A percentile compares a stretch with the other conserved stretches of the same genome.
Conservation (phyloP, 2,113 vertebrate genomes). For the Psittacula cyanocephala region DNA sequence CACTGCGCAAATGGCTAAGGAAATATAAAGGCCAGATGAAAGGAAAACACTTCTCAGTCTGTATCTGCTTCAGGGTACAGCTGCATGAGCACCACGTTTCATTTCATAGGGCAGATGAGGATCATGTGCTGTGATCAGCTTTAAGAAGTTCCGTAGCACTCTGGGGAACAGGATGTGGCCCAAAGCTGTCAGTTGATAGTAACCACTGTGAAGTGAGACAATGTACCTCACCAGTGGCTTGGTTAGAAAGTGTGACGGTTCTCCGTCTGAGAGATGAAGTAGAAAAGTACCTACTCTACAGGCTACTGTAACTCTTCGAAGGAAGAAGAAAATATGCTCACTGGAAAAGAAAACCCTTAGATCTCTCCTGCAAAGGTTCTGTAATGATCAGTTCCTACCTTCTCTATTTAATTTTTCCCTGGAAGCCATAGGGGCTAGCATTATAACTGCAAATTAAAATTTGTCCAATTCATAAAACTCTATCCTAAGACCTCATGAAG, state of each 20-base stretch:
- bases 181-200: not conserved
- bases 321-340: not conserved
- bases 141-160: not conserved
- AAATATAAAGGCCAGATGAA: not conserved
- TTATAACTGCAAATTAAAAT: not conserved
- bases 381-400: not conserved
- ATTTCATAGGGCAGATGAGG: not conserved
- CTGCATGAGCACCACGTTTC: not conserved
- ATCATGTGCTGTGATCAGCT: not conserved
- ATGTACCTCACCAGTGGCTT: not conserved
- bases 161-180: conserved; percentile 46
- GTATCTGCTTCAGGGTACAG: not conserved
- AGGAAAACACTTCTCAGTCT: not conserved
- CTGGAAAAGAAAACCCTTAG: not conserved
- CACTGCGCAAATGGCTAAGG: not conserved
- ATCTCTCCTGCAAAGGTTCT: not conserved
- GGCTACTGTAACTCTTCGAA: not conserved
- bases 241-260: conserved; percentile 41
- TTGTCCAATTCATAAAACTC: not conserved
- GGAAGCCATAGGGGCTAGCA: not conserved
- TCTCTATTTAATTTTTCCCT: not conserved
- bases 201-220: not conserved
- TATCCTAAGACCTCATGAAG: not conserved
- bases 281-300: not conserved
- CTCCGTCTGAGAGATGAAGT: not conserved